Conservation (phyloP, 1,140 invertebrate species). For the Helicorthomorpha holstii region DNA sequence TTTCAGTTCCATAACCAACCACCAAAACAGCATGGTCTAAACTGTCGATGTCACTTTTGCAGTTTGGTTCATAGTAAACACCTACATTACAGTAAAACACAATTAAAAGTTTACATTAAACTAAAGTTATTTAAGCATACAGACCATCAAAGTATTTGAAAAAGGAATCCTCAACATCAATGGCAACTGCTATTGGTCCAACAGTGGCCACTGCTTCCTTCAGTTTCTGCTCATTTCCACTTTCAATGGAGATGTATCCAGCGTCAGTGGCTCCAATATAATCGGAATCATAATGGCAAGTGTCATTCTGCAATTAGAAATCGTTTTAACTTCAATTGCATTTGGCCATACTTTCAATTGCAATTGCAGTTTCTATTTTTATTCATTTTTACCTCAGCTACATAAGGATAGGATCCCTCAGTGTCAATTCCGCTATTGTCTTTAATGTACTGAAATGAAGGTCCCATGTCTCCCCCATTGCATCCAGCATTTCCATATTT, state of each 20-base stretch:
- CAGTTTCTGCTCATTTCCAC: conserved; percentile 11
- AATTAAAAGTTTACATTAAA: background rate
- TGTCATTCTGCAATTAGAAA: no score
- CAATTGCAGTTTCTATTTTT: background rate
- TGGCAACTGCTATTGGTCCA: conserved; percentile 30
- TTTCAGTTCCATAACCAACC: conserved; percentile 36
- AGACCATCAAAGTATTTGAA: conserved; percentile 18
- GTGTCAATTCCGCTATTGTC: conserved; percentile 45
- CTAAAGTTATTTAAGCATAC: background rate
- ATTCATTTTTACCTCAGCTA: conserved; percentile 2
- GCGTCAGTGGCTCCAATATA: background rate
- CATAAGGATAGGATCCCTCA: conserved; percentile 33
- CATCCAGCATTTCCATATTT: conserved; percentile 27
- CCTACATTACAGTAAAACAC: background rate
- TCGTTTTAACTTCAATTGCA: no score
- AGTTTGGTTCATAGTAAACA: background rate
- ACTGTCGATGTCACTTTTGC: conserved; percentile 21
- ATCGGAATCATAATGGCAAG: background rate
- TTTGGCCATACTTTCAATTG: conserved; percentile 22
- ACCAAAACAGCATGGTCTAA: conserved; percentile 36
- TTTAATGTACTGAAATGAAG: no score
- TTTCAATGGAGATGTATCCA: background rate
- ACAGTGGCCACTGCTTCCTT: conserved; percentile 21
- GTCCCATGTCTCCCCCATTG: conserved; percentile 27
- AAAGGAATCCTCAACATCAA: conserved; percentile 22